Evolutionary conservation across 2,888 invertebrate species (phyloP).

Genomic region (Pegoplata infirma): DNA sequence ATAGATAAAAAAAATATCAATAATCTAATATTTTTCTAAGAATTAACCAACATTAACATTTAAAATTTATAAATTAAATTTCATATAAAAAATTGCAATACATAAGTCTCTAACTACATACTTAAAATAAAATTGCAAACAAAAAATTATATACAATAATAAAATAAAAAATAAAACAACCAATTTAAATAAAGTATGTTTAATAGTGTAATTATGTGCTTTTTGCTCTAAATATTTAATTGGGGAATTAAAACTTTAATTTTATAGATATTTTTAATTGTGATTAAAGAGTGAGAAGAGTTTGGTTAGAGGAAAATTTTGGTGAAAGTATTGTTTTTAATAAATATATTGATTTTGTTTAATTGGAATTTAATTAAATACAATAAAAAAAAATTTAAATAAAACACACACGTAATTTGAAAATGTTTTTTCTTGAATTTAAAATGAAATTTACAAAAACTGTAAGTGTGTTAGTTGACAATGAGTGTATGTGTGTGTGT

Average conservation of each 20-base stretch:
- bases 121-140: not conserved
- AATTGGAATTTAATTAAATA: too few species aligned
- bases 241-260: not conserved
- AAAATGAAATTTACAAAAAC: conserved; percentile 21
- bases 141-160: not conserved
- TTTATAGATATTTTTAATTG: not conserved
- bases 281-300: not conserved
- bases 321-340: conserved; percentile 28
- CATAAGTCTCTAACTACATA: not conserved
- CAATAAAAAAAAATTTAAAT: conserved; percentile 8
- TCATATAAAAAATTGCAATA: not conserved
- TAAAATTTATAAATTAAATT: not conserved
- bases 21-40: too few species aligned
- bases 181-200: not conserved
- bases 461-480: too few species aligned
- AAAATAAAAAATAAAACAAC: not conserved
- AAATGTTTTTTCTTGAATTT: not conserved
- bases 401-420: conserved; percentile 32
- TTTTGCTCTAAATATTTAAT: not conserved
- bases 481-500: conserved; percentile 1
- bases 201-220: not conserved
- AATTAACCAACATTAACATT: too few species aligned
- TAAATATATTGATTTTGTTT: conserved; percentile 2
- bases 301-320: conserved; percentile 39
- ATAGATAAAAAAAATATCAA: too few species aligned